A percentile compares a stretch with the other conserved stretches of the same genome.
Conservation (phyloP, 2,888 invertebrate species). For the Norana najaformis region DNA sequence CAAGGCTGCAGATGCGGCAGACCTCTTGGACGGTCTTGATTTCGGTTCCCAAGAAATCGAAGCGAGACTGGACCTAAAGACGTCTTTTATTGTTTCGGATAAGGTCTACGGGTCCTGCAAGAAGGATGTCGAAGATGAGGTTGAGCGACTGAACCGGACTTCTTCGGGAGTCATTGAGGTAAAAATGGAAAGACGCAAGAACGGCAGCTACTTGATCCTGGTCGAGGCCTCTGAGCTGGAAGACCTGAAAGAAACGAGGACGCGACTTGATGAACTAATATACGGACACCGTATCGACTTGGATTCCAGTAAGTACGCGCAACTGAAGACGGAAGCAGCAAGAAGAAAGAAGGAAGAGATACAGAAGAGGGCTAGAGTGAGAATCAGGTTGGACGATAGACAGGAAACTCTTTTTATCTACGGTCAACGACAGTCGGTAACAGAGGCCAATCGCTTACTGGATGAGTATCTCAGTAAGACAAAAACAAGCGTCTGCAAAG, state of each 20-base stretch:
- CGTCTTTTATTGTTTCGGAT: conserved; percentile 25
- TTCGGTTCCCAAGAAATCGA: neutral
- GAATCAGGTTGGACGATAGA: conserved; percentile 26
- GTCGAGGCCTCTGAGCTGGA: neutral
- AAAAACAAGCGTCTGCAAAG: neutral
- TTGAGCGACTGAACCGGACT: neutral
- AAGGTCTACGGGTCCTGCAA: conserved; percentile 14
- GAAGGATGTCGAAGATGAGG: neutral
- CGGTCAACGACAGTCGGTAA: conserved; percentile 19
- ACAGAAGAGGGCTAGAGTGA: conserved; percentile 24
- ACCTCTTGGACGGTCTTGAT: neutral
- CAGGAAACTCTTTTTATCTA: conserved; percentile 24
- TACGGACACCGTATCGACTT: conserved; percentile 7
- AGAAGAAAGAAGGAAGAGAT: neutral
- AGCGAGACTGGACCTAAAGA: conserved; percentile 20
- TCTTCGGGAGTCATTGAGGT: neutral
- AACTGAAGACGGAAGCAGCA: conserved; percentile 15
- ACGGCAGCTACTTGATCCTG: neutral
- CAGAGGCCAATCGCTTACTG: neutral
- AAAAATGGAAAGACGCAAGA: neutral
- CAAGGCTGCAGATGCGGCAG: conserved; percentile 15
- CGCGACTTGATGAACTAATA: neutral
- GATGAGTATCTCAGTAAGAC: neutral
- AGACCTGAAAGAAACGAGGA: neutral
- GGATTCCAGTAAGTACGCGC: neutral